Evolutionary conservation across 1,140 invertebrate species (phyloP).

Genomic region (Drosophila santomea): DNA sequence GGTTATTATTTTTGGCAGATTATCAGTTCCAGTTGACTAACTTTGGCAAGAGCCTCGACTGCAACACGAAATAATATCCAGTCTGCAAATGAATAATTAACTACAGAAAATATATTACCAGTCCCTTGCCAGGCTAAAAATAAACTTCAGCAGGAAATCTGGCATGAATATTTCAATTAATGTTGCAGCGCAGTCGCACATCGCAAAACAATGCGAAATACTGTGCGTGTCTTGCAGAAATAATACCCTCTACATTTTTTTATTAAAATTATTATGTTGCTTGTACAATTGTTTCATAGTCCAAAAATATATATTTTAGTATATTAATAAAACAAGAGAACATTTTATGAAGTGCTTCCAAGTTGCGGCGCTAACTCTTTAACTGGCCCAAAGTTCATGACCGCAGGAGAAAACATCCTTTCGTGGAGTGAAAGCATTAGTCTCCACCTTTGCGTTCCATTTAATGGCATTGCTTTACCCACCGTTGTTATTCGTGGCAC

Average conservation of each 20-base stretch:
- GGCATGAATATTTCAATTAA: slow-evolving; percentile 79
- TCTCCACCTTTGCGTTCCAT: slow-evolving; percentile 50
- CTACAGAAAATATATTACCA: slow-evolving; percentile 35
- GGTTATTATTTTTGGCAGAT: slow-evolving; percentile 7
- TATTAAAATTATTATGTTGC: too few species aligned
- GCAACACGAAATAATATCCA: slow-evolving; percentile 9
- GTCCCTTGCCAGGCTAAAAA: slow-evolving; percentile 38
- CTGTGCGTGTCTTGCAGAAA: slow-evolving; percentile 25
- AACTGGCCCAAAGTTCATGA: background rate
- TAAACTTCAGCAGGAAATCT: slow-evolving; percentile 28
- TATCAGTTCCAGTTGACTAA: slow-evolving; percentile 13
- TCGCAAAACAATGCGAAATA: slow-evolving; percentile 10
- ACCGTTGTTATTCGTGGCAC: slow-evolving; percentile 67
- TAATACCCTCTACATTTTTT: slow-evolving; percentile 9
- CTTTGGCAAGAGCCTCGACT: slow-evolving; percentile 1
- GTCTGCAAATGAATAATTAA: slow-evolving; percentile 32
- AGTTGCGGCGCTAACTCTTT: background rate
- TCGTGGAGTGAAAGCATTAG: slow-evolving; percentile 13
- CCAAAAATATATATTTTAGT: background rate
- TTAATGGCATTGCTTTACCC: slow-evolving; percentile 62
- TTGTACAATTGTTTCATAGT: background rate
- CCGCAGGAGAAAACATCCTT: slow-evolving; percentile 12
- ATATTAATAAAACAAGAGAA: too few species aligned
- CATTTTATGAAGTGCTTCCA: too few species aligned
- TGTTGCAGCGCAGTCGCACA: slow-evolving; percentile 32